Evolutionary conservation across 1,140 invertebrate genomes (phyloP).

Genomic region (Drosophila mayri): DNA sequence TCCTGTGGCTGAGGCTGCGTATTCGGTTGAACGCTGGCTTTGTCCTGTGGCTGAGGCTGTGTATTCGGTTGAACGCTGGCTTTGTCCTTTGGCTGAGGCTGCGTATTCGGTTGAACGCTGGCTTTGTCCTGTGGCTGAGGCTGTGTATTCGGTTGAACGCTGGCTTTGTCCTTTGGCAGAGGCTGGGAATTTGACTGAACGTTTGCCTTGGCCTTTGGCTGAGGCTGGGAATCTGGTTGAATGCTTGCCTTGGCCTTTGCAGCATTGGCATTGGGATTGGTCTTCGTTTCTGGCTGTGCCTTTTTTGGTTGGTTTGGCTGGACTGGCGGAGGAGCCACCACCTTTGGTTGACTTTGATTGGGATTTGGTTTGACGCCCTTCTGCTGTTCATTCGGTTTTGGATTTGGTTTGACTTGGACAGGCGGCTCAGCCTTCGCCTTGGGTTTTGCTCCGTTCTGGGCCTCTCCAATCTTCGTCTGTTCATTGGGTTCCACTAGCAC

Average conservation of each 20-base stretch:
- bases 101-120: too few relatives aligned
- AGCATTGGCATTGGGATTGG: conserved; percentile 5
- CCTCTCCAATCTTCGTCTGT: neutral
- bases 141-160: too few relatives aligned
- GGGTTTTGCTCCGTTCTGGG: neutral
- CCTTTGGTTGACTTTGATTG: neutral
- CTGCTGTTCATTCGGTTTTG: conserved; percentile 2
- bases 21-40: too few relatives aligned
- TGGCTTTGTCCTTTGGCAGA: too few relatives aligned
- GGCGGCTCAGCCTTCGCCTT: neutral
- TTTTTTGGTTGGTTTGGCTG: neutral
- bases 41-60: too few relatives aligned
- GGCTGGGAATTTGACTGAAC: too few relatives aligned
- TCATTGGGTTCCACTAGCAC: conserved; percentile 8
- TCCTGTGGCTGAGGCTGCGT: too few relatives aligned
- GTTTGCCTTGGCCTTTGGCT: too few relatives aligned
- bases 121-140: too few relatives aligned
- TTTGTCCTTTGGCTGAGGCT: too few relatives aligned
- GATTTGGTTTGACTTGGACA: too few relatives aligned
- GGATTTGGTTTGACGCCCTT: conserved; percentile 1
- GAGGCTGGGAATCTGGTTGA: neutral
- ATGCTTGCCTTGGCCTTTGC: neutral
- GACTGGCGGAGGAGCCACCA: neutral
- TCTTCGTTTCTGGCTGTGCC: neutral
- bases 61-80: too few relatives aligned